A percentile compares a stretch with the other conserved stretches of the same genome.
Conservation (phyloP, 1,140 invertebrate species). For the Zaprionus nigranus region DNA sequence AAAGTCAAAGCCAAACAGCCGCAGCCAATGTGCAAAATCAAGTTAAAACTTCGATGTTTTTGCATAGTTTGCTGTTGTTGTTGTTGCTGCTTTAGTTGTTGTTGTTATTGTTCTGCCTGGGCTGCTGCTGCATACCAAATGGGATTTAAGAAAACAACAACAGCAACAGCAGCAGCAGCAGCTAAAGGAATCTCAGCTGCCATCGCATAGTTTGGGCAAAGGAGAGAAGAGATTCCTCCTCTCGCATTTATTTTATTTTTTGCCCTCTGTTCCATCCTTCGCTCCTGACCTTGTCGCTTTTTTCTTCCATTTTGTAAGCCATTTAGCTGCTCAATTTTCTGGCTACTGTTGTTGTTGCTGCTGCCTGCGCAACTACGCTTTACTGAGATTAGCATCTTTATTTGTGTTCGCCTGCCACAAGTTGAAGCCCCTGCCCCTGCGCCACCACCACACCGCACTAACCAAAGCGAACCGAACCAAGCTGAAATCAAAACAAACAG, state of each 20-base stretch:
- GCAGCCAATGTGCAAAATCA: slow-evolving; percentile 60
- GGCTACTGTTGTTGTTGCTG: slow-evolving; percentile 32
- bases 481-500: slow-evolving; percentile 49
- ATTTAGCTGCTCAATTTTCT: slow-evolving; percentile 63
- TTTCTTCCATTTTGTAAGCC: slow-evolving; percentile 47
- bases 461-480: slow-evolving; percentile 27
- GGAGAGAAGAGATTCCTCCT: neutral
- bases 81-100: slow-evolving; percentile 5
- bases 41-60: slow-evolving; percentile 73
- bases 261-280: neutral
- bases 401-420: slow-evolving; percentile 80
- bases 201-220: slow-evolving; percentile 46
- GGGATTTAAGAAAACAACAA: slow-evolving; percentile 53
- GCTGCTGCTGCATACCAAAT: slow-evolving; percentile 69
- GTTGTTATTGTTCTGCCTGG: slow-evolving; percentile 19
- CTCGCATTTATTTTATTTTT: slow-evolving; percentile 39
- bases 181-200: slow-evolving; percentile 55
- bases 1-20: slow-evolving; percentile 24
- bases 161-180: slow-evolving; percentile 35
- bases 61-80: slow-evolving; percentile 38
- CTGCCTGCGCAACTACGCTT: slow-evolving; percentile 58
- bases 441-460: neutral
- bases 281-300: neutral
- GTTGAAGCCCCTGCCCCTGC: slow-evolving; percentile 21
- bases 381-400: slow-evolving; percentile 81